A percentile compares a stretch with the other conserved stretches of the same genome.
Conservation (phyloP, 2,888 invertebrate species). For the Anorthoa munda region DNA sequence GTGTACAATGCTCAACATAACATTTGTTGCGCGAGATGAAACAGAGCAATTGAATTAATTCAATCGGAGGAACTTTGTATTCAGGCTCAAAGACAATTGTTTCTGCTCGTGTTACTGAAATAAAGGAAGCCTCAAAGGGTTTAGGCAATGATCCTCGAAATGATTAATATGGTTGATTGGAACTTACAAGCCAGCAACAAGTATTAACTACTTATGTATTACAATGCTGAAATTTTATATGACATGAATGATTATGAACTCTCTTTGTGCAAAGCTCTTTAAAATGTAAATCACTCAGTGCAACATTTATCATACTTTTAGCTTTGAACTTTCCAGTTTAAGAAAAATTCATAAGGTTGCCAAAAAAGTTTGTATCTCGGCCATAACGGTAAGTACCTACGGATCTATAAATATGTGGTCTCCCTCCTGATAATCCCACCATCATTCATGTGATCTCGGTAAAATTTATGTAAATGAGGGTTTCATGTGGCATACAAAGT, state of each 20-base stretch:
- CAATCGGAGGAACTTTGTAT: constrained; percentile 87
- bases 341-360: constrained; percentile 17
- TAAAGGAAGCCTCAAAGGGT: constrained; percentile 84
- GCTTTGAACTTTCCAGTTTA: constrained; percentile 30
- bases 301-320: constrained; percentile 33
- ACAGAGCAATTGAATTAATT: constrained; percentile 89
- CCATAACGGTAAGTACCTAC: constrained; percentile 15
- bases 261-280: constrained; percentile 4
- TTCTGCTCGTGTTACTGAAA: constrained; percentile 82
- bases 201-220: constrained; percentile 10
- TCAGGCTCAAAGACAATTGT: constrained; percentile 86
- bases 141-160: constrained; percentile 77
- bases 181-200: constrained; percentile 29
- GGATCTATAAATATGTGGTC: constrained; percentile 38
- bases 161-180: constrained; percentile 72
- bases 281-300: constrained; percentile 30
- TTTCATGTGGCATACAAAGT: constrained; percentile 44
- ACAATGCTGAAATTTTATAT: constrained; percentile 8
- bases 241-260: not conserved
- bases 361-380: constrained; percentile 39
- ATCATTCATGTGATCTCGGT: constrained; percentile 53
- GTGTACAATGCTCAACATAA: constrained; percentile 84
- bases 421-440: constrained; percentile 48
- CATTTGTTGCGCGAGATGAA: constrained; percentile 84
- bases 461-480: constrained; percentile 58